Conservation (phyloP, 2,888 invertebrate species). For the Carcina quercana region DNA sequence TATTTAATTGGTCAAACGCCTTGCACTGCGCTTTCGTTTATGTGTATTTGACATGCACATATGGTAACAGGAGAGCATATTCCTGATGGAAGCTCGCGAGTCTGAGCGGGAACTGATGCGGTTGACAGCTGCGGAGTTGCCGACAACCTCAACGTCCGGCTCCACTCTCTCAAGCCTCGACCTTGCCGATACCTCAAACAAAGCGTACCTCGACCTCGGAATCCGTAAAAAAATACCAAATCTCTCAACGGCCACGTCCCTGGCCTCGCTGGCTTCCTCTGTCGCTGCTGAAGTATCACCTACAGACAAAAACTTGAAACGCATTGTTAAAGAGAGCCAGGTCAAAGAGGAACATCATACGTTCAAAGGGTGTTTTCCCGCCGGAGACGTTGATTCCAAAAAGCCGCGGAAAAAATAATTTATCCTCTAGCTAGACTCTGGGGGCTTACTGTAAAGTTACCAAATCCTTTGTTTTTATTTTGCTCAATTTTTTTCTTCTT, state of each 20-base stretch:
- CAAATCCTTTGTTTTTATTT: constrained; percentile 7
- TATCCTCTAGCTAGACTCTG: no score
- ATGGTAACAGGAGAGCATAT: constrained; percentile 87
- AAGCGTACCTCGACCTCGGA: constrained; percentile 41
- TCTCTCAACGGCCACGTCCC: constrained; percentile 71
- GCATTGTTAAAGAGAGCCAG: constrained; percentile 48
- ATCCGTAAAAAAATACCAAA: constrained; percentile 32
- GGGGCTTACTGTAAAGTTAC: no score
- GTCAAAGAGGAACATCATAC: constrained; percentile 45
- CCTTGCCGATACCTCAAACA: constrained; percentile 12
- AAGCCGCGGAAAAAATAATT: constrained; percentile 44
- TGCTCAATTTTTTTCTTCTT: neutral
- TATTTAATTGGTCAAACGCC: no score
- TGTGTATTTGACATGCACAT: no score
- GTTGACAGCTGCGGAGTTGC: constrained; percentile 37
- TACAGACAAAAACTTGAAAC: constrained; percentile 34
- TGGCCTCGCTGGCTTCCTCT: constrained; percentile 67
- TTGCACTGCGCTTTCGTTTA: no score
- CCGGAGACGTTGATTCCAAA: constrained; percentile 36
- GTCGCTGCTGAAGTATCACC: constrained; percentile 38
- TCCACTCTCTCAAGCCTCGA: constrained; percentile 18
- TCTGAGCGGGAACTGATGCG: constrained; percentile 78
- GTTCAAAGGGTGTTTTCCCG: constrained; percentile 43
- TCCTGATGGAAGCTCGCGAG: constrained; percentile 85
- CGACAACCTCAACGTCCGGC: constrained; percentile 17